Conservation (phyloP, 37 sponge, comb jelly and placozoan genomes). For the Halisarca cf. caerulea region DNA sequence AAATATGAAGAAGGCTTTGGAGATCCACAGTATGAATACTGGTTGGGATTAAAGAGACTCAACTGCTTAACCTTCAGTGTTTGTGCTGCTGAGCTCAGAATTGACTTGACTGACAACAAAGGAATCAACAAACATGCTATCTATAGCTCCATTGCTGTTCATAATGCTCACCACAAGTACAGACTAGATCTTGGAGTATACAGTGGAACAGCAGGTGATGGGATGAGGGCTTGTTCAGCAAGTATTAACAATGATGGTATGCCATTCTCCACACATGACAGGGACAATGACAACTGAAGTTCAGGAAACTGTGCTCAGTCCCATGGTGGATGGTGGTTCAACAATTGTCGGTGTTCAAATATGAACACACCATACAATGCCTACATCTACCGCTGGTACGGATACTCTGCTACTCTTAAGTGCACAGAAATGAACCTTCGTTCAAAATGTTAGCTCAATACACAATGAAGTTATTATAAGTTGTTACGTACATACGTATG, state of each 20-base stretch:
- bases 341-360: not conserved
- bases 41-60: constrained; percentile 7
- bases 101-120: not conserved
- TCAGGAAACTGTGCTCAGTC: constrained; percentile 7
- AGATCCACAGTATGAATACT: not conserved
- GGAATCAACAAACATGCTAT: not conserved
- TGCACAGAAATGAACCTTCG: constrained; percentile 1
- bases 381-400: not conserved
- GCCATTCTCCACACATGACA: constrained; percentile 26
- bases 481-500: too few relatives aligned
- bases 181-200: not conserved
- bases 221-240: not conserved
- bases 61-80: not conserved
- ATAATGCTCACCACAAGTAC: not conserved
- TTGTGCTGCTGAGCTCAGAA: not conserved
- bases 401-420: not conserved
- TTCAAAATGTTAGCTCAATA: not conserved
- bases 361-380: not conserved
- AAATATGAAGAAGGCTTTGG: constrained; percentile 11
- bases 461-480: not conserved
- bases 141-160: constrained; percentile 11
- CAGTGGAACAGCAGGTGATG: not conserved
- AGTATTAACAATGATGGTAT: not conserved
- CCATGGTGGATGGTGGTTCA: constrained; percentile 26
- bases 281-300: not conserved